Evolutionary conservation across 2,113 vertebrate genomes (phyloP).

Genomic region (Cyphomyrus plagiostoma): DNA sequence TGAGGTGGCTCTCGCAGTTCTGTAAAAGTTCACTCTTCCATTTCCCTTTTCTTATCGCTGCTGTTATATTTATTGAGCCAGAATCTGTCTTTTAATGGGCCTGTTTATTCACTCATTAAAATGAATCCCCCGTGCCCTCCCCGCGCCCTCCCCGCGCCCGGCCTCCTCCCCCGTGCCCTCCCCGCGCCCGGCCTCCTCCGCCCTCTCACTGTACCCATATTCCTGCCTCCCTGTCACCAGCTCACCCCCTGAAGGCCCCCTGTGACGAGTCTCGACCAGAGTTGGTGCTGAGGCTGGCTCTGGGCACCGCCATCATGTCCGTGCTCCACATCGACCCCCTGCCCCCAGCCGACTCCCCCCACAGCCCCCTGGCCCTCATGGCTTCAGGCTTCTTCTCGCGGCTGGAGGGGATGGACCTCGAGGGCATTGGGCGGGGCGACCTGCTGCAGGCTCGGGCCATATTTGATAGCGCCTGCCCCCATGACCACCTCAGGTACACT

Average conservation of each 20-base stretch:
- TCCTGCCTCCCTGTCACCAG: slow-evolving; percentile 54
- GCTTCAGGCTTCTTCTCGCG: slow-evolving; percentile 79
- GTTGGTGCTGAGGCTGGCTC: slow-evolving; percentile 74
- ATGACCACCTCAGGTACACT: slow-evolving; percentile 88
- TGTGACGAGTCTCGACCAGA: slow-evolving; percentile 91
- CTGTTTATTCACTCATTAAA: background rate
- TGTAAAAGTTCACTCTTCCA: background rate
- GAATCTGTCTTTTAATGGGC: background rate
- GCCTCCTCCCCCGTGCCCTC: background rate
- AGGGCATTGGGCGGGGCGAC: slow-evolving; percentile 64
- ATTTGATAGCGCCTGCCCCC: slow-evolving; percentile 87
- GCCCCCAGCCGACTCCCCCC: slow-evolving; percentile 76
- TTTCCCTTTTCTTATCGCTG: background rate
- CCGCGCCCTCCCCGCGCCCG: background rate
- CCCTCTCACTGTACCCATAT: background rate
- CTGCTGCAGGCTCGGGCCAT: slow-evolving; percentile 73
- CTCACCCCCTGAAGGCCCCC: slow-evolving; percentile 77
- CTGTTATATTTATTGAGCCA: background rate
- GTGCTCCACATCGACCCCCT: slow-evolving; percentile 96
- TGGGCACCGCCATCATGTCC: slow-evolving; percentile 76
- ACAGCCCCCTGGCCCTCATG: slow-evolving; percentile 77
- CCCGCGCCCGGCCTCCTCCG: background rate
- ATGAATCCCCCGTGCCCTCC: background rate
- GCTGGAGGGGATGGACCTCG: slow-evolving; percentile 67
- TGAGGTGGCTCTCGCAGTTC: background rate